phyloP scores from a whole-genome alignment of 2,113 vertebrate species.

The Oenanthe melanoleuca region DNA sequence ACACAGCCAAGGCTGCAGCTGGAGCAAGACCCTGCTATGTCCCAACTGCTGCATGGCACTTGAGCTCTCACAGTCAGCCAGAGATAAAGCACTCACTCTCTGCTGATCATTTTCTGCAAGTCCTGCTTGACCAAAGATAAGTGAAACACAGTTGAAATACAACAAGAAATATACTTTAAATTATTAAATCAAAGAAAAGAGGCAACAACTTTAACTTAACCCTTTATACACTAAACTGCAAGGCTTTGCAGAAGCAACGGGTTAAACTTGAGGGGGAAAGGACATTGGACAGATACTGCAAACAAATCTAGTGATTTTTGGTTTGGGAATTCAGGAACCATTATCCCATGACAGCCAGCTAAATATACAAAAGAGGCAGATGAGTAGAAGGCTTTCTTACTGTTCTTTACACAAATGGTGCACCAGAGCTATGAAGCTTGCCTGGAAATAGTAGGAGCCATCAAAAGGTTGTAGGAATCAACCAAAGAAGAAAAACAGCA shows the following conservation, averaged over 20 bases:
- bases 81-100: not conserved
- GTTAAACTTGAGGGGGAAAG: not conserved
- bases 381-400: not conserved
- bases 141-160: not conserved
- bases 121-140: not conserved
- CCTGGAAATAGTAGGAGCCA: not conserved
- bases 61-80: not conserved
- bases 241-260: not conserved
- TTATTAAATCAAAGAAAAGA: not conserved
- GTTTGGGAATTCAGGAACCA: not conserved
- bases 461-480: not conserved
- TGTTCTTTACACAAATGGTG: not conserved
- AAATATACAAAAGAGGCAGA: not conserved
- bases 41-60: not conserved
- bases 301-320: not conserved
- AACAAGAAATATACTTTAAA: not conserved
- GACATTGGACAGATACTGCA: not conserved
- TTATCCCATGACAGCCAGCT: not conserved
- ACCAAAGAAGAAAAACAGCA: not conserved
- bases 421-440: not conserved
- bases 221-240: not conserved
- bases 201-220: not conserved
- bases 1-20: not conserved
- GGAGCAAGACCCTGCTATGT: not conserved
- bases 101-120: not conserved